Conservation (phyloP, 2,888 invertebrate species). For the Aspidiotus destructor region DNA sequence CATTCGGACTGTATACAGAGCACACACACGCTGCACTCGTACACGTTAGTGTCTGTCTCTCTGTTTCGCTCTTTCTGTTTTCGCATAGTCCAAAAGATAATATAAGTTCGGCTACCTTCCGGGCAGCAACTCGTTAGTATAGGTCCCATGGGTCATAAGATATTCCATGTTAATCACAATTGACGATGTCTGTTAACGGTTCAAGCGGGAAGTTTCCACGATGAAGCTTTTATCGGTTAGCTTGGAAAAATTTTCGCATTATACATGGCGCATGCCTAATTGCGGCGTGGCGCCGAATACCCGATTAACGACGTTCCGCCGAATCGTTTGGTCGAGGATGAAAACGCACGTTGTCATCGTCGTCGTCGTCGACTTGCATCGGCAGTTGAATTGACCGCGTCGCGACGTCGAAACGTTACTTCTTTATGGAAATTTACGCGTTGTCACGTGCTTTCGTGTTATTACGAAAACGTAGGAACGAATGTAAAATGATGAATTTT, state of each 20-base stretch:
- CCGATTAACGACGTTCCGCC: constrained; percentile 5
- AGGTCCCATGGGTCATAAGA: constrained; percentile 31
- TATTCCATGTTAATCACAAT: constrained; percentile 33
- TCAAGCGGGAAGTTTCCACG: constrained; percentile 26
- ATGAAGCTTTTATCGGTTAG: constrained; percentile 32
- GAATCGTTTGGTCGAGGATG: neutral
- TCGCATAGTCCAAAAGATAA: constrained; percentile 28
- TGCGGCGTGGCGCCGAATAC: constrained; percentile 6
- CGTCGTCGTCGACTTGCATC: constrained; percentile 17
- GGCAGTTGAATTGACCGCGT: constrained; percentile 13
- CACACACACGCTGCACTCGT: too few relatives aligned
- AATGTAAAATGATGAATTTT: too few relatives aligned
- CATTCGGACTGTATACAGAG: too few relatives aligned
- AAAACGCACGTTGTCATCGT: too few relatives aligned
- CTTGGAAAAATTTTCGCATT: constrained; percentile 27
- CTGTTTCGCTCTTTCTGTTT: constrained; percentile 5
- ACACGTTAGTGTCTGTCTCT: too few relatives aligned
- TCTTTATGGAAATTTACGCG: constrained; percentile 8
- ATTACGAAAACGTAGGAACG: neutral
- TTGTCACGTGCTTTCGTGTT: constrained; percentile 24
- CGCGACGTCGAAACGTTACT: constrained; percentile 20
- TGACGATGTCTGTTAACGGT: constrained; percentile 33
- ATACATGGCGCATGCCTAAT: constrained; percentile 29
- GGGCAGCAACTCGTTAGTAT: constrained; percentile 31
- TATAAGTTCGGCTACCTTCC: constrained; percentile 30